phyloP scores from a whole-genome alignment of 2,888 invertebrate genomes.

The Perizoma flavofasciatum region DNA sequence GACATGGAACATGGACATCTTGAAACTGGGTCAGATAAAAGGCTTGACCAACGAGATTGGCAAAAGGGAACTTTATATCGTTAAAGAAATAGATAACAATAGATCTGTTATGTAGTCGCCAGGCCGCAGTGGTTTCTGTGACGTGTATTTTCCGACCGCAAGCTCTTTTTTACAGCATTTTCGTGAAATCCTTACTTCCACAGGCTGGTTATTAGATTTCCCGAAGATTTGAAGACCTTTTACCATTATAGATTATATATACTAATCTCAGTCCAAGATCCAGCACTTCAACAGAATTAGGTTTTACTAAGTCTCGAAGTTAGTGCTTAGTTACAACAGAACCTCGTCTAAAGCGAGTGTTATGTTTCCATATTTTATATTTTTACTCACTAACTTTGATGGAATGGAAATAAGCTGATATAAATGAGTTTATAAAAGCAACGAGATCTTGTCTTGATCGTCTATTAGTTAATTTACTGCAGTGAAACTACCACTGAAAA shows the following conservation, averaged over 20 bases:
- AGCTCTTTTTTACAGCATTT: too few relatives aligned
- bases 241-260: conserved; percentile 24
- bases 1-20: conserved; percentile 31
- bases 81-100: conserved; percentile 5
- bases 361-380: too few relatives aligned
- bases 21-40: conserved; percentile 35
- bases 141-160: too few relatives aligned
- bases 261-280: background rate
- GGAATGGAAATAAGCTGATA: too few relatives aligned
- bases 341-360: too few relatives aligned
- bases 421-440: too few relatives aligned
- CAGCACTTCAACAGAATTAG: conserved; percentile 18
- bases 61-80: conserved; percentile 20
- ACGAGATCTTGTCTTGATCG: too few relatives aligned
- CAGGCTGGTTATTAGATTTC: conserved; percentile 23
- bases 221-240: conserved; percentile 18
- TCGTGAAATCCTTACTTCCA: conserved; percentile 3
- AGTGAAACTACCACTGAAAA: too few relatives aligned
- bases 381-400: too few relatives aligned
- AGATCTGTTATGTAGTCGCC: background rate
- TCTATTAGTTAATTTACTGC: too few relatives aligned
- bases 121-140: background rate
- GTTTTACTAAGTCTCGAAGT: background rate
- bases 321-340: too few relatives aligned
- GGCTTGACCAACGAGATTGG: conserved; percentile 11